Evolutionary conservation across 2,113 vertebrate genomes (phyloP), one percentile per base, ranked within the genome.

Genomic region (Ancistrus triradiatus): DNA sequence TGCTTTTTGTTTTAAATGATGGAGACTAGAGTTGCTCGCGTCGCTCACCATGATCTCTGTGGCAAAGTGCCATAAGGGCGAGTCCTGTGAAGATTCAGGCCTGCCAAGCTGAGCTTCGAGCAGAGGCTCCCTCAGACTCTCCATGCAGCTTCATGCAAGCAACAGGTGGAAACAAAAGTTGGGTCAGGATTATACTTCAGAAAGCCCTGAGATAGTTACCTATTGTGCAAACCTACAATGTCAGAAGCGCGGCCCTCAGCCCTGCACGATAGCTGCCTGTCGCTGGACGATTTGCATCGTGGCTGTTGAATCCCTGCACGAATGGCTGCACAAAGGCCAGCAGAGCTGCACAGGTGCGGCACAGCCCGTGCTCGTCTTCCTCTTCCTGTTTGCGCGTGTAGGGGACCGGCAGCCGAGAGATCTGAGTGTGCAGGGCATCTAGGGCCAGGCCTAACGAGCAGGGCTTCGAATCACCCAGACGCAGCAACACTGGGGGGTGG

Each of bases 341-440:
- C 77, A 97, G 71, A 49, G 91, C 89, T 2, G 62, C 62, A 69
- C 89, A 95, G 79, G 94, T 93, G 1, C 75, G 87, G 60, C 91
- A 89, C 67, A 97, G 83, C 10, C 88, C 89, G 19, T 89, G 77
- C 27, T 81, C 80, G 56, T 98, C 95, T 27, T 85, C 86, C 63
- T 80, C 75, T 62, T 90, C 89, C 78, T 93, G 92, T 80, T 93
- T 84, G 71, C 73, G 69, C n/a, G 85, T 91, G 51, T 90, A 93
- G 14, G 96, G 95, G 37, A 98, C 91, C 2, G 96, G 96, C 68
- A 98, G 87, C 46, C 84, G 73, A 57, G 88, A 84, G 6, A 95
- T 65, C 74, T 93, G 95, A 77, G 81, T 84, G 78, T 92, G 91
- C 46, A 98, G 80, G 42, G 90, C 85, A 1, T 87, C 87, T 70